Evolutionary conservation across 1,140 invertebrate species (phyloP).

Genomic region (Apolygus lucorum): DNA sequence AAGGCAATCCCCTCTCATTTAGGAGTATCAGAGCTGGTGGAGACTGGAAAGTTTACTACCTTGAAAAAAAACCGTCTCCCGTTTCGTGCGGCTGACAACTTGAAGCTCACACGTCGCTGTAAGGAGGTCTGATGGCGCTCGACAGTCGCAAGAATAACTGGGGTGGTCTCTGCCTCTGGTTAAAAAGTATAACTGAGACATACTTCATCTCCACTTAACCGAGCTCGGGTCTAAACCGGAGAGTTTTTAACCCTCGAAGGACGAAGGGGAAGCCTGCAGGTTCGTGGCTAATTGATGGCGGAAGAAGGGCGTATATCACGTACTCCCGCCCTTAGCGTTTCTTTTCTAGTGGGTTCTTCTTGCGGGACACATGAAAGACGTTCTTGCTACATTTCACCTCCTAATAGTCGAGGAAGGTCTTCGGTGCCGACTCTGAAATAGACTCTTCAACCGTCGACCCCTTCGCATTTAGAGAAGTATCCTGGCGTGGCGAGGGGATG

Average conservation of each 20-base stretch:
- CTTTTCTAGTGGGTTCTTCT: background rate
- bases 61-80: background rate
- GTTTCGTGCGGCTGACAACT: background rate
- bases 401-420: conserved; percentile 18
- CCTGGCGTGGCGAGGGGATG: too few relatives aligned
- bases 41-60: background rate
- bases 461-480: too few relatives aligned
- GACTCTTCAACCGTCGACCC: conserved; percentile 4
- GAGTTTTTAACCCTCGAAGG: conserved; percentile 2
- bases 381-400: conserved; percentile 23
- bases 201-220: conserved; percentile 16
- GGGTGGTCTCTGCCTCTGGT: background rate
- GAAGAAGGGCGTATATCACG: conserved; percentile 20
- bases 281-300: conserved; percentile 23
- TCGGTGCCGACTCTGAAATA: conserved; percentile 14
- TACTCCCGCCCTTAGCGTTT: background rate
- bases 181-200: background rate
- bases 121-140: background rate
- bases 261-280: background rate
- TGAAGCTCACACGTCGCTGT: too few relatives aligned
- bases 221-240: background rate
- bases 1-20: background rate
- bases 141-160: background rate
- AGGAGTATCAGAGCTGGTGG: background rate
- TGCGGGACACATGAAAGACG: conserved; percentile 17